Conservation (phyloP, 2,113 vertebrate species). For the Nannospalax galili region DNA sequence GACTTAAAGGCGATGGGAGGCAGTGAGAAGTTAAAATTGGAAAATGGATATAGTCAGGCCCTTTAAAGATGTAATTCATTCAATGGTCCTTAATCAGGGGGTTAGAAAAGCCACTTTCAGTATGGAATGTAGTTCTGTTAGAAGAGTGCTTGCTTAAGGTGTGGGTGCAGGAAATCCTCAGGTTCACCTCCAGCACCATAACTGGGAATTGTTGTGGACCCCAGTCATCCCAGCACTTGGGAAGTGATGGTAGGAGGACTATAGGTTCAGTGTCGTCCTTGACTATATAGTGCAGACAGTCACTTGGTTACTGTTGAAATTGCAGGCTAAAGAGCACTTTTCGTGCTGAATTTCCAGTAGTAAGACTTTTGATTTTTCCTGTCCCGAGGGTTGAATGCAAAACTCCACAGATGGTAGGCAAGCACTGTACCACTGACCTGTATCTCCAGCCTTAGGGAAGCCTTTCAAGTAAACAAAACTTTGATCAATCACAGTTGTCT, state of each 20-base stretch:
- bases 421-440: neutral
- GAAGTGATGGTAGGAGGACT: neutral
- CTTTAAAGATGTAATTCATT: constrained; percentile 47
- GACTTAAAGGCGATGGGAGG: constrained; percentile 65
- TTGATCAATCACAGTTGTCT: constrained; percentile 66
- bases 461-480: neutral
- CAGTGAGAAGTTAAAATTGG: constrained; percentile 39
- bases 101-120: constrained; percentile 35
- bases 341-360: constrained; percentile 38
- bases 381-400: neutral
- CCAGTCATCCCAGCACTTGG: no score
- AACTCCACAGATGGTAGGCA: neutral
- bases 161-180: no score
- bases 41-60: constrained; percentile 50
- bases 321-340: constrained; percentile 61
- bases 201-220: neutral
- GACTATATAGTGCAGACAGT: neutral
- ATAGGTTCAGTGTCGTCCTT: neutral
- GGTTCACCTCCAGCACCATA: neutral
- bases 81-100: constrained; percentile 50
- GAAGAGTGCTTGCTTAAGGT: neutral
- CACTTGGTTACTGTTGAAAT: constrained; percentile 59
- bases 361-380: constrained; percentile 50
- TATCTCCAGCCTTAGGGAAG: neutral
- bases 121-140: neutral